These are phyloP conservation scores for Melanotaenia duboulayi DNA, from an alignment of 2,113 vertebrate species.

Conservation along the genomic window DNA sequence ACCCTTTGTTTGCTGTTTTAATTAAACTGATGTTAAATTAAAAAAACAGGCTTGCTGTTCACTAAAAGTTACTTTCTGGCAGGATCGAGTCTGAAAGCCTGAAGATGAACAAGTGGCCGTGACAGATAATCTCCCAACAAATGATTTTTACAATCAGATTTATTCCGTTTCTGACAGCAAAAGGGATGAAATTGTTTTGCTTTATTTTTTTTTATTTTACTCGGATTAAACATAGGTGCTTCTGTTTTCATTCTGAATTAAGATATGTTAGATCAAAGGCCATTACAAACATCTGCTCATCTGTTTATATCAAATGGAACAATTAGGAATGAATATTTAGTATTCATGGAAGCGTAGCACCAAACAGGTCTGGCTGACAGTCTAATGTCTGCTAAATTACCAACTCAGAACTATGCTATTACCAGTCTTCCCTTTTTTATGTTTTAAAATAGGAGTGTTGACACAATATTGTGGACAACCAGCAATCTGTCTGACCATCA, in stretches of 20 bases:
- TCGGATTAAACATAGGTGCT: background rate
- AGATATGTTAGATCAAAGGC: slow-evolving; percentile 25
- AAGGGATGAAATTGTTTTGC: slow-evolving; percentile 13
- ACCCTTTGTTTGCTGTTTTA: slow-evolving; percentile 37
- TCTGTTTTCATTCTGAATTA: slow-evolving; percentile 36
- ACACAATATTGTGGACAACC: slow-evolving; percentile 10
- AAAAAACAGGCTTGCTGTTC: slow-evolving; percentile 24
- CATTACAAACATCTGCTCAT: slow-evolving; percentile 25
- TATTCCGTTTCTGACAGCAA: slow-evolving; percentile 13
- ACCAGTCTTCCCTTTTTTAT: background rate
- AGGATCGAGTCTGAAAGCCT: slow-evolving; percentile 15
- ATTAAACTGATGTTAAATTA: slow-evolving; percentile 35
- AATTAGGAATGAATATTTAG: slow-evolving; percentile 3
- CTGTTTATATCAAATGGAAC: slow-evolving; percentile 3
- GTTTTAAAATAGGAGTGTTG: background rate
- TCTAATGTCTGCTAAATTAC: background rate
- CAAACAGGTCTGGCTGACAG: background rate
- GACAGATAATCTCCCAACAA: slow-evolving; percentile 36
- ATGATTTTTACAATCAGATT: slow-evolving; percentile 17
- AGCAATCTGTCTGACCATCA: background rate
- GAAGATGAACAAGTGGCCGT: slow-evolving; percentile 35
- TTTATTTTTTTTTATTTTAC: too few species aligned
- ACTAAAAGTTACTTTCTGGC: slow-evolving; percentile 48
- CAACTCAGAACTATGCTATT: slow-evolving; percentile 5
- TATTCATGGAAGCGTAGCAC: slow-evolving; percentile 14